phyloP scores from a whole-genome alignment of 2,797 vertebrate species.

The Pipistrellus pygmaeus region DNA sequence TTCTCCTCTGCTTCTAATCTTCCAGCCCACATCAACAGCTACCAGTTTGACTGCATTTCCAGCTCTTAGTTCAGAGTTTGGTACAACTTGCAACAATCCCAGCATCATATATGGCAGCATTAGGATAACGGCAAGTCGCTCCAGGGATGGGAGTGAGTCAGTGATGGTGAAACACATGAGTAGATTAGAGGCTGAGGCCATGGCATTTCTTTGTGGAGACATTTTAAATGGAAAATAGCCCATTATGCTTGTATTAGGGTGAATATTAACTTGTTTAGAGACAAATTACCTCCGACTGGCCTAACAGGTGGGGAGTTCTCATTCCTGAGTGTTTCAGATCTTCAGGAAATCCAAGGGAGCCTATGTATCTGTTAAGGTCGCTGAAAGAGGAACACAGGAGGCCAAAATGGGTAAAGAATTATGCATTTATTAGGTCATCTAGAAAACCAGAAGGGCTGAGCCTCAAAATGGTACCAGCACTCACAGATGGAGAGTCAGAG shows the following conservation, averaged over 20 bases:
- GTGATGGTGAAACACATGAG: neutral
- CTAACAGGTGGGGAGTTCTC: neutral
- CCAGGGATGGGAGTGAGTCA: neutral
- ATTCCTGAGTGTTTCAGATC: neutral
- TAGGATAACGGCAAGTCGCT: neutral
- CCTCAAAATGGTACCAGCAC: too few species aligned
- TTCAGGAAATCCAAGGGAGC: neutral
- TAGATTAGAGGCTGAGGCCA: neutral
- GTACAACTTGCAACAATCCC: neutral
- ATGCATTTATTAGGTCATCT: too few species aligned
- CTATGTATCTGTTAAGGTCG: neutral
- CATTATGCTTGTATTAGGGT: neutral
- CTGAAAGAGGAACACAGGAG: too few species aligned
- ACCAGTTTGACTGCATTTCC: neutral
- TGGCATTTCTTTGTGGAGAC: neutral
- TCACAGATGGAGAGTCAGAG: too few species aligned
- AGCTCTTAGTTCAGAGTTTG: neutral
- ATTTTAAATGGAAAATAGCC: neutral
- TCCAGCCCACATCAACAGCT: neutral
- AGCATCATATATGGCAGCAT: neutral
- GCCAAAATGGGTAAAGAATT: too few species aligned
- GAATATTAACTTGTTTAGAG: neutral
- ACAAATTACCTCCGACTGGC: neutral
- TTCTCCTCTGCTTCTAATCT: neutral
- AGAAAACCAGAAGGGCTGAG: too few species aligned